Conservation (phyloP, 2,797 vertebrate species). For the Onychomys leucogaster region DNA sequence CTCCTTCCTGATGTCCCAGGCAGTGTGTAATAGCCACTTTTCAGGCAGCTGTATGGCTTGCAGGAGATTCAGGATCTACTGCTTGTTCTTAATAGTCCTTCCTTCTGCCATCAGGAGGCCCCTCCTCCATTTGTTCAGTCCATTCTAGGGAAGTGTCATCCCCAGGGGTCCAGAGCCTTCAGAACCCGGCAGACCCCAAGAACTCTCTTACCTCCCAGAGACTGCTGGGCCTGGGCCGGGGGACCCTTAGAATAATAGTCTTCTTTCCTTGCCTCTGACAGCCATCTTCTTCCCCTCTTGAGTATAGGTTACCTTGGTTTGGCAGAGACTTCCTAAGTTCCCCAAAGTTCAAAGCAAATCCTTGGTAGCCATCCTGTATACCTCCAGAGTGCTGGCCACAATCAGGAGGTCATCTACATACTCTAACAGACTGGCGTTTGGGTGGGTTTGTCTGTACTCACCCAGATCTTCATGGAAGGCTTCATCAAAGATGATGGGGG, state of each 20-base stretch:
- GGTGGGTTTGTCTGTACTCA: too few species aligned
- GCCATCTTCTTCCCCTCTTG: too few species aligned
- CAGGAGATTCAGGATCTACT: neutral
- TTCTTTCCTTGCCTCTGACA: too few species aligned
- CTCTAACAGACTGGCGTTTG: neutral
- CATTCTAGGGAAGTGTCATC: too few species aligned
- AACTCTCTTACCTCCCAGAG: too few species aligned
- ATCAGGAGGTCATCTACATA: neutral
- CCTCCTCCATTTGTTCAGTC: too few species aligned
- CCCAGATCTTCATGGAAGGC: neutral
- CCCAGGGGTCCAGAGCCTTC: too few species aligned
- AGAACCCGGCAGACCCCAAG: neutral
- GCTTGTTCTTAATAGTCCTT: neutral
- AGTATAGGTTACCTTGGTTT: neutral
- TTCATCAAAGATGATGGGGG: neutral
- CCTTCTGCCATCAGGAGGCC: too few species aligned
- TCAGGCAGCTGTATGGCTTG: neutral
- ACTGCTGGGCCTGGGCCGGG: too few species aligned
- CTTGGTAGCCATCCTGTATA: neutral
- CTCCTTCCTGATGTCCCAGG: neutral
- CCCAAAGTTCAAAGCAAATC: accelerated
- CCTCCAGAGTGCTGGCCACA: too few species aligned
- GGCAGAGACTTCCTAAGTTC: neutral
- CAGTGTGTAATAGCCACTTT: neutral
- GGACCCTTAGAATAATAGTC: too few species aligned